Evolutionary conservation across 2,888 invertebrate species (phyloP).

Genomic region (Melinaea marsaeus): DNA sequence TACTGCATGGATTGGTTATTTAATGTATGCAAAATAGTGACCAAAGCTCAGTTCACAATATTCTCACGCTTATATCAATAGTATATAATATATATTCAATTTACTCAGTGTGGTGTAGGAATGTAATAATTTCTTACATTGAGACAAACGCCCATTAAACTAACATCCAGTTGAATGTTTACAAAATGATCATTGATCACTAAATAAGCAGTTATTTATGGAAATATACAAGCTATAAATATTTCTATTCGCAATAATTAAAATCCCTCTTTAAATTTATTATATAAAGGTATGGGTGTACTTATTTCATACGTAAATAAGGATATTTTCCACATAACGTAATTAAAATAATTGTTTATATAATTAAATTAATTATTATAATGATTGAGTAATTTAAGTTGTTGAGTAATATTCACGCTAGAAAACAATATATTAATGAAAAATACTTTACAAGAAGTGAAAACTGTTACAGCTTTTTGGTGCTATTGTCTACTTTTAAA

Average conservation of each 20-base stretch:
- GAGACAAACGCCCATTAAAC: slow-evolving; percentile 27
- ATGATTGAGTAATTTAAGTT: no score
- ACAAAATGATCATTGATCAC: slow-evolving; percentile 11
- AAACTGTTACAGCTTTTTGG: no score
- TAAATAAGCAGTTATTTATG: slow-evolving; percentile 6
- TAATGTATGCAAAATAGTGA: slow-evolving; percentile 30
- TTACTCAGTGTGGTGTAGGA: slow-evolving; percentile 26
- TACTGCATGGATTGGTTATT: slow-evolving; percentile 12
- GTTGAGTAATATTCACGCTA: no score
- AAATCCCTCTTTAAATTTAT: slow-evolving; percentile 3
- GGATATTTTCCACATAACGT: no score
- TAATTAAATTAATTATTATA: no score
- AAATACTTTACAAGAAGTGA: no score
- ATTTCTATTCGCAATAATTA: slow-evolving; percentile 10
- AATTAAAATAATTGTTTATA: no score
- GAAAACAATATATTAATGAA: no score
- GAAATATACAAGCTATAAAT: slow-evolving; percentile 6
- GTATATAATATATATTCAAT: slow-evolving; percentile 30
- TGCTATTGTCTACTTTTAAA: no score
- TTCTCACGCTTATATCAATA: slow-evolving; percentile 33
- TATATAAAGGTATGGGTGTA: not conserved
- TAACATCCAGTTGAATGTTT: slow-evolving; percentile 19
- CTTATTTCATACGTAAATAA: no score
- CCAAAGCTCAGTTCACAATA: slow-evolving; percentile 29
- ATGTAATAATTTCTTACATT: slow-evolving; percentile 32